A percentile compares a stretch with the other conserved stretches of the same genome.
phyloP scores from a whole-genome alignment of 2,797 vertebrate genomes.

The Pachyuromys duprasi region DNA sequence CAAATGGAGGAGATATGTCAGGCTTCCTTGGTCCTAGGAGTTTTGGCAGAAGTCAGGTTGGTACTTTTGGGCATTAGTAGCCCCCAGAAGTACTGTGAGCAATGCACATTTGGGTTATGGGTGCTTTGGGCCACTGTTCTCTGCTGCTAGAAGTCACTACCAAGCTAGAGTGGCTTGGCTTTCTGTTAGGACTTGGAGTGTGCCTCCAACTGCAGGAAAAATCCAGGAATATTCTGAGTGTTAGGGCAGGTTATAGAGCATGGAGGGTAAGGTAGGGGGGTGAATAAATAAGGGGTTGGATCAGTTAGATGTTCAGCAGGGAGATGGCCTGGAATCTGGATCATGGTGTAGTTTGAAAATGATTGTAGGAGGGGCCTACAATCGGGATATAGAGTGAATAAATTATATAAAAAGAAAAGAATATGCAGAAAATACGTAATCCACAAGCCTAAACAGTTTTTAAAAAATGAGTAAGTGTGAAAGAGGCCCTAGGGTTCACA shows the following conservation, averaged over 20 bases:
- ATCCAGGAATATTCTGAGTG: neutral
- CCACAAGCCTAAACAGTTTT: no score
- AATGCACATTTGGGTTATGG: neutral
- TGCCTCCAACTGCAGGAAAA: neutral
- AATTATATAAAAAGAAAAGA: no score
- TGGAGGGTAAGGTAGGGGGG: accelerated
- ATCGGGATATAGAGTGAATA: no score
- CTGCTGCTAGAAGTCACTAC: neutral
- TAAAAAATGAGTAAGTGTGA: no score
- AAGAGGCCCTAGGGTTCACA: neutral
- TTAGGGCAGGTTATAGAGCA: accelerated
- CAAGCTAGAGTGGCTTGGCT: neutral
- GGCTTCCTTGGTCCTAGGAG: neutral
- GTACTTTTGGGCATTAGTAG: neutral
- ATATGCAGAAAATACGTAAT: no score
- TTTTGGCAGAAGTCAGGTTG: neutral
- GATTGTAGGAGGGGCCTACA: no score
- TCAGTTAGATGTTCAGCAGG: neutral
- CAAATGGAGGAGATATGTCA: accelerated
- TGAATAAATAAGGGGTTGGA: neutral
- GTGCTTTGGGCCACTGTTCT: neutral
- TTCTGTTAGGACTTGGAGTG: neutral
- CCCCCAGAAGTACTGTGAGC: neutral
- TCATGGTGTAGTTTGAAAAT: neutral
- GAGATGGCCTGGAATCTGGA: neutral